Base-by-base conservation (phyloP, 2,797 vertebrate species). In the Brachymystax lenok region DNA sequence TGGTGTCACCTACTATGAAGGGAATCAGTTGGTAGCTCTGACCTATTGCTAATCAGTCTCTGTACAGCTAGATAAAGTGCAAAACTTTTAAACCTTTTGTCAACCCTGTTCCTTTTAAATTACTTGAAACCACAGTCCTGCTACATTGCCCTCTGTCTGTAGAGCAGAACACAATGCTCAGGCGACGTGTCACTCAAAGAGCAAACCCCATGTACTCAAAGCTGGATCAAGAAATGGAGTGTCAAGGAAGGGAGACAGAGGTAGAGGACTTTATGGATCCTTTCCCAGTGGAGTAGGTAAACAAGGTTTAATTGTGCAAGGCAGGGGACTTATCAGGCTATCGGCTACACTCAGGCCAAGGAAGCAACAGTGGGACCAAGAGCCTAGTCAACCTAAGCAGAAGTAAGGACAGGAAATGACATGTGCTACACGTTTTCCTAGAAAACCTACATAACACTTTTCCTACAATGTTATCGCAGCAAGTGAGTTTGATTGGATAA, bases 201-300 rank as follows among this genome's bases (percentile, higher is more conserved):
- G 10, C 28, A 30, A 66, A 30, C 13, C 63, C 63, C 27, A 46
- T 35, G 30, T 17, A 46, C 68, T 40, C 33, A 12, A n/a, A 40
- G 67, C 67, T 40, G 67, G 67, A 27, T 28, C 63, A 33, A 30
- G 17, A 69, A 33, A 69, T 69, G 30, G 28, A 30, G 66, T 17
- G 67, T 4, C 67, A 69, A n/a, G 30, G 19, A 30, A 67, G 27
- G 27, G 27, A 67, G 27, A 30, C 27, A 67, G 69, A 14, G 7
- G 70, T 63, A 61, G 63, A 21, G 63, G 63, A 40, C 46, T 24
- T 24, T 50, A 3, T 33, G 59, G 74, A 51, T 14, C 28, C 16
- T 17, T 50, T 66, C 40, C 69, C 46, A 64, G 5, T 66, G 21
- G 74, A 54, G 78, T 61, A 71, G 24, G 35, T 61, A 63, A 79